Evolutionary conservation across 2,113 vertebrate genomes (phyloP).

Genomic region (Chitala chitala): DNA sequence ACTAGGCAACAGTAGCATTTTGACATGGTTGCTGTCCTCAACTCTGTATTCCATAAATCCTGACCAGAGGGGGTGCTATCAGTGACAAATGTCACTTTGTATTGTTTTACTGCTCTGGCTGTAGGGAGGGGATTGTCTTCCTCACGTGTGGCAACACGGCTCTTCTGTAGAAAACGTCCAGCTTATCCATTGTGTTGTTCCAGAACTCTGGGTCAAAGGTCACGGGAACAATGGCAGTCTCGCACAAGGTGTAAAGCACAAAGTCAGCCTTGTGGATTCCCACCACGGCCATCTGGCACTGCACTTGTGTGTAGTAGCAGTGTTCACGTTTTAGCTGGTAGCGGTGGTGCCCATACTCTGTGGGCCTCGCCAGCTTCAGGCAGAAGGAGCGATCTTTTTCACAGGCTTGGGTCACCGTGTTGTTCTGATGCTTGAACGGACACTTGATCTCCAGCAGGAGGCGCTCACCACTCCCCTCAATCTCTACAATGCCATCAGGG

Average conservation of each 20-base stretch:
- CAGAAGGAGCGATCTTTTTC: conserved; percentile 66
- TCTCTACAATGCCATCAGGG: conserved; percentile 70
- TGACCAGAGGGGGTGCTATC: not conserved
- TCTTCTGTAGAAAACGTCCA: conserved; percentile 65
- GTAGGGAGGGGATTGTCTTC: conserved; percentile 31
- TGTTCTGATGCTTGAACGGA: conserved; percentile 69
- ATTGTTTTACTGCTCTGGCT: conserved; percentile 48
- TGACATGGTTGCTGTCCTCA: too few species aligned
- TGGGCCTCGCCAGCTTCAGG: conserved; percentile 46
- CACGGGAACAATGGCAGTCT: conserved; percentile 60
- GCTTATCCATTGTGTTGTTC: conserved; percentile 52
- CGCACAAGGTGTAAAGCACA: conserved; percentile 63
- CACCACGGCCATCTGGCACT: conserved; percentile 65
- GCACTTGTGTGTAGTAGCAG: conserved; percentile 72
- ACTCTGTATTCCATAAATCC: too few species aligned
- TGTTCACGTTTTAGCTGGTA: conserved; percentile 64
- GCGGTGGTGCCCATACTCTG: not conserved
- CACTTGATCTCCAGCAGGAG: conserved; percentile 75
- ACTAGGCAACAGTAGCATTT: too few species aligned
- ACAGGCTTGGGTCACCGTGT: conserved; percentile 61
- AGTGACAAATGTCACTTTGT: too few species aligned
- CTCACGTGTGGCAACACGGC: conserved; percentile 59
- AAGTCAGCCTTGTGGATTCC: conserved; percentile 59
- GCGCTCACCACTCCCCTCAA: conserved; percentile 41
- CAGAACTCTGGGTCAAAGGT: conserved; percentile 60